A percentile compares a stretch with the other conserved stretches of the same genome.
Conservation (phyloP, 2,113 vertebrate genomes). For the Hydrochoerus hydrochaeris region DNA sequence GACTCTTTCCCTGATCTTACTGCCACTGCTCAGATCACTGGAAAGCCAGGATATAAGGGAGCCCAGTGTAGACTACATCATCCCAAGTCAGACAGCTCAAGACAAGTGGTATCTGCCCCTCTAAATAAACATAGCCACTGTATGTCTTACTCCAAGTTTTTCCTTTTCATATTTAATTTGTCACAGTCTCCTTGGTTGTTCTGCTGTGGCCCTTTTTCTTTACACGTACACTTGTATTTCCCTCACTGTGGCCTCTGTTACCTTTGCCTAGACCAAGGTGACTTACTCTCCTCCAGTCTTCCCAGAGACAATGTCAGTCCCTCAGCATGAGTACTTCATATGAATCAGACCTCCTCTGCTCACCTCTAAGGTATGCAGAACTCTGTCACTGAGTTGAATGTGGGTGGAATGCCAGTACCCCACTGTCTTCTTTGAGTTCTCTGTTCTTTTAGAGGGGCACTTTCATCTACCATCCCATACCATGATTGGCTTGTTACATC, state of each 20-base stretch:
- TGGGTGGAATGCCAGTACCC: background rate
- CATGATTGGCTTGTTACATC: background rate
- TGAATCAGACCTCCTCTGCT: background rate
- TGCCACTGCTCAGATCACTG: background rate
- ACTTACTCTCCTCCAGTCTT: background rate
- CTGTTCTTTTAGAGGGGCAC: background rate
- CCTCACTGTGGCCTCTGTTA: background rate
- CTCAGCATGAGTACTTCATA: background rate
- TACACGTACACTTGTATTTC: background rate
- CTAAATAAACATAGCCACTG: background rate
- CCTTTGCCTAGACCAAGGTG: background rate
- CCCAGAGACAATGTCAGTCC: background rate
- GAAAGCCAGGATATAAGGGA: background rate
- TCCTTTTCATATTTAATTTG: background rate
- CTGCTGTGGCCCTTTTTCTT: background rate
- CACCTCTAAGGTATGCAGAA: background rate
- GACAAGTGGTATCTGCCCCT: background rate
- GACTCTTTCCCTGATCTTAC: background rate
- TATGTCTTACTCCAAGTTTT: background rate
- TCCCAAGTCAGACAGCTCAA: background rate
- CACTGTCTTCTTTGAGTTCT: background rate
- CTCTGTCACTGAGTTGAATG: background rate
- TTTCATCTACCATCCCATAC: background rate
- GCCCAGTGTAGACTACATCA: background rate
- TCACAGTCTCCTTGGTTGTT: background rate